A percentile compares a stretch with the other conserved stretches of the same genome.
These are phyloP conservation scores for Maniola hyperantus DNA, from an alignment of 2,888 invertebrate species.

Conservation along the genomic window DNA sequence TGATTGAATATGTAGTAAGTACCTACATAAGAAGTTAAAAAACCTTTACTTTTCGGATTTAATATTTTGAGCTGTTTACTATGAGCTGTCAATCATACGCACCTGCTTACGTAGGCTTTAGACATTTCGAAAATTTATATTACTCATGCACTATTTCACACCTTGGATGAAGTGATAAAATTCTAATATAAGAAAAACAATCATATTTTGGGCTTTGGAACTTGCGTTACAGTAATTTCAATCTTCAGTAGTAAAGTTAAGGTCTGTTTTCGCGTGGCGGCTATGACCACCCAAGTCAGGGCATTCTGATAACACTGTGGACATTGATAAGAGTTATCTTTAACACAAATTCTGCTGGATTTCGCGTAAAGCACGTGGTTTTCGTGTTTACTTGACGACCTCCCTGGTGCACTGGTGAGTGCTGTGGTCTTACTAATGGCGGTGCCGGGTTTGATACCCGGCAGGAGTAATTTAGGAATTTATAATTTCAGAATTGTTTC, in stretches of 20 bases:
- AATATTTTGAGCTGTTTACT: no score
- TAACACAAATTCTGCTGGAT: conserved; percentile 41
- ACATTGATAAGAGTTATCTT: conserved; percentile 41
- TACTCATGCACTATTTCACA: conserved; percentile 1
- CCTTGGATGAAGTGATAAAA: conserved; percentile 6
- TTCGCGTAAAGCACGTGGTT: conserved; percentile 39
- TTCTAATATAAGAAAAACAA: conserved; percentile 11
- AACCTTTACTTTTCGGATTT: no score
- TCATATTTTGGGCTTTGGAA: background rate
- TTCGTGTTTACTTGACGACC: background rate
- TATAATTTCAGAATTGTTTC: no score
- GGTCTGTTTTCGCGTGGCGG: background rate
- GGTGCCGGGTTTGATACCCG: no score
- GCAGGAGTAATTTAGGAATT: no score
- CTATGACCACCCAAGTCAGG: conserved; percentile 39
- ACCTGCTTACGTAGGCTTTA: no score
- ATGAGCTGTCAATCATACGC: no score
- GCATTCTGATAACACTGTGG: conserved; percentile 37
- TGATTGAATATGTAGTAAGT: no score
- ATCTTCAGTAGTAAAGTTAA: background rate
- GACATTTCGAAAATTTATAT: background rate
- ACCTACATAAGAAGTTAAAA: no score
- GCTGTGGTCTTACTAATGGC: no score
- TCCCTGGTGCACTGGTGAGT: no score
- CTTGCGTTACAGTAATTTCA: background rate